phyloP scores from a whole-genome alignment of 2,113 vertebrate genomes.

The Echinops telfairi region DNA sequence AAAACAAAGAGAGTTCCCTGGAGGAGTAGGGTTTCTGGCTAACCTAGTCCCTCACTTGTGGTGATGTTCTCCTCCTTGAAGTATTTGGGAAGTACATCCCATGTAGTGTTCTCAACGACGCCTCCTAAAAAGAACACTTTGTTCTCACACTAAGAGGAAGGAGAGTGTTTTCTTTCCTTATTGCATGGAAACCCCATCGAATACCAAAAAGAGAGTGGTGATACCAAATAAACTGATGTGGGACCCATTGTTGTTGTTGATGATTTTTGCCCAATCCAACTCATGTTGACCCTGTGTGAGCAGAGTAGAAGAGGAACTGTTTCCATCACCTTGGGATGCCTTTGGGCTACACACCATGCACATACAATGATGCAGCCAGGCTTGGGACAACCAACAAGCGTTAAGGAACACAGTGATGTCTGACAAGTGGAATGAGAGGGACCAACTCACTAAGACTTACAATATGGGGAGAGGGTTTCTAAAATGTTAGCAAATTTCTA shows the following conservation, averaged over 20 bases:
- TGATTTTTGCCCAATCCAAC: background rate
- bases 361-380: background rate
- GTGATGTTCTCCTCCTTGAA: constrained; percentile 30
- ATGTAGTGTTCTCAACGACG: background rate
- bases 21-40: background rate
- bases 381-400: background rate
- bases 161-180: constrained; percentile 76
- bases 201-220: constrained; percentile 1
- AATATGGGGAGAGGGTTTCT: background rate
- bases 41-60: background rate
- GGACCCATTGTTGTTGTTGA: background rate
- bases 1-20: constrained; percentile 63
- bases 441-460: background rate
- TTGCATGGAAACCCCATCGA: constrained; percentile 67
- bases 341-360: background rate
- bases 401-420: background rate
- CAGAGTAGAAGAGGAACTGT: background rate
- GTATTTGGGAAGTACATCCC: constrained; percentile 49
- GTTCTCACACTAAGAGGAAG: constrained; percentile 61
- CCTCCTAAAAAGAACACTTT: constrained; percentile 54
- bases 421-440: background rate
- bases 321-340: background rate
- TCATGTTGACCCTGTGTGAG: background rate
- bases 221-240: background rate
- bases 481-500: background rate